Base-by-base conservation (phyloP, 2,113 vertebrate genomes). In the Chelonoidis abingdonii region DNA sequence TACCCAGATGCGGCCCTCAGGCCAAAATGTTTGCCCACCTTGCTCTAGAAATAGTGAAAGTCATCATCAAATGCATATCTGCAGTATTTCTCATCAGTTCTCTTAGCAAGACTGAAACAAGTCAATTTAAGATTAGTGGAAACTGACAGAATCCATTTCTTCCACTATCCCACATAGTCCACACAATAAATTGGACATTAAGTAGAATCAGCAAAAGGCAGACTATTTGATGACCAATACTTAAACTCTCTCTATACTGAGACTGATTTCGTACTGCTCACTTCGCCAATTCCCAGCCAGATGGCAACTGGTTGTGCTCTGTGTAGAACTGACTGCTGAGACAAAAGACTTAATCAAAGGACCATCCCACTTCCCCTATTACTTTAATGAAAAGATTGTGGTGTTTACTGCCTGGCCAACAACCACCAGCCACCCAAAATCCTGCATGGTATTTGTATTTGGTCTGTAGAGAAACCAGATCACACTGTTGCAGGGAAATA, bases 71-170 rank as follows among this genome's bases (percentile, higher is more conserved):
- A 19, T 53, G 2, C 27, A 86, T 52, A n/a, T 89, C 53, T 85
- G 47, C 31, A 85, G 49, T 82, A 81, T 16, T 86, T 86, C 29
- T 75, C 50, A 69, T 49, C 21, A 56, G 16, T 84, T 91, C 83
- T 84, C 83, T 50, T 59, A 84, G 29, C 24, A 80, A 75, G 29
- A n/a, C 75, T 24, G 25, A 53, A 88, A 91, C 25, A 84, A 93
- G 80, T 86, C 69, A 87, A 57, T 4, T 49, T 24, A 78, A 81
- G 49, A 87, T 16, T 31, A 62, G 12, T 17, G 38, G 17, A 86
- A 95, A 25, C 29, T 80, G 80, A 89, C 19, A 90, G 13, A 52
- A 92, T 79, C 69, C 49, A 13, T 85, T 94, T 86, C 80, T 92
- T 92, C 24, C 19, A 84, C 27, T 27, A 82, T 38, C 44, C 62